Evolutionary conservation across 2,888 invertebrate genomes (phyloP), one percentile per base, ranked within the genome.

Genomic region (Selenia dentaria): DNA sequence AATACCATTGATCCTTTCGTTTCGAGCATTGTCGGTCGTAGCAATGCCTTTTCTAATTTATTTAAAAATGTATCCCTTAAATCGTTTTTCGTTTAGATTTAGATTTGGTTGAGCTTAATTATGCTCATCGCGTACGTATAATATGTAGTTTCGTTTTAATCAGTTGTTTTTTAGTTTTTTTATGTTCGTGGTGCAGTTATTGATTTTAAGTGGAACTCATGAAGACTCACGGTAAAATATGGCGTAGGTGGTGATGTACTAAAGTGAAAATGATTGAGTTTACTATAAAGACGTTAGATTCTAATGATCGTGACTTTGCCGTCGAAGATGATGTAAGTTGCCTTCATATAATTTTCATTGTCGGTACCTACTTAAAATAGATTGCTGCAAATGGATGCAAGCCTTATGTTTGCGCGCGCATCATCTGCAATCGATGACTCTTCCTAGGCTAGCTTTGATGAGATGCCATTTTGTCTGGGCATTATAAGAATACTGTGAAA

Each of bases 221-320:
- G 32, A 34, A 39, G 42, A 49, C 46, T 42, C 46, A 44, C 50
- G 38, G 16, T 36, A 22, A 33, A 16, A 31, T 33, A 31, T 10
- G 31, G 20, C 11, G 31, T 45, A 34, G 28, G 25, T 28, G 37
- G 28, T 26, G 37, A 22, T 38, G 37, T 29, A 32, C 34, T 9
- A 8, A 45, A 32, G 42, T 46, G 41, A 54, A 92, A 73, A 95
- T 95, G 95, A 95, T 97, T 90, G 93, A 95, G 67, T 92, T 97
- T 67, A 97, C 96, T 62, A 96, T 97, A 64, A 97, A 97, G 88
- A 97, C 97, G 51, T 92, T 97, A 74, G 97, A 97, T 92, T 95
- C 96, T 24, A 94, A 93, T 77, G 96, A 97, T 89, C 96, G 96
- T 79, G 91, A 92, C 32, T 97, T 97, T 81, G 92, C 92, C 37